These are phyloP conservation scores for Oreohelix idahoensis DNA, from an alignment of 1,140 invertebrate genomes.

Conservation along the genomic window DNA sequence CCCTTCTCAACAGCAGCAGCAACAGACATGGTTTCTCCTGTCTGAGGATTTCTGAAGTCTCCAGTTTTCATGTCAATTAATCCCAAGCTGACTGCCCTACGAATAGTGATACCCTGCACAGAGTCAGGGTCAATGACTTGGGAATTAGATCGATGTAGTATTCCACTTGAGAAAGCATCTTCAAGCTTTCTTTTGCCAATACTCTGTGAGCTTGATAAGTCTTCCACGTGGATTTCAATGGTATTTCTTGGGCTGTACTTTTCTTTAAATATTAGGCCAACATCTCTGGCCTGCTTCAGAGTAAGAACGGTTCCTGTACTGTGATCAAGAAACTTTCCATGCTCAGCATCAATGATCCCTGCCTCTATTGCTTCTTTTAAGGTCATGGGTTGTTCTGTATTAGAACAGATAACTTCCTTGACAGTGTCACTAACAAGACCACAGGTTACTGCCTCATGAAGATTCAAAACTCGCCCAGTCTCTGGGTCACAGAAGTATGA, in stretches of 20 bases:
- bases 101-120: slow-evolving; percentile 63
- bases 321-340: slow-evolving; percentile 74
- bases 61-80: slow-evolving; percentile 82
- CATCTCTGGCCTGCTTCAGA: slow-evolving; percentile 54
- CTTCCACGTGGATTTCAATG: slow-evolving; percentile 66
- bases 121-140: slow-evolving; percentile 69
- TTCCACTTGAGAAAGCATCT: slow-evolving; percentile 64
- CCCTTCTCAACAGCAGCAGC: slow-evolving; percentile 82
- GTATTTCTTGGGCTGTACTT: slow-evolving; percentile 51
- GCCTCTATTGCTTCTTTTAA: slow-evolving; percentile 78
- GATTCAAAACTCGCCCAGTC: slow-evolving; percentile 69
- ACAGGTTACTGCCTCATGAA: slow-evolving; percentile 79
- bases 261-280: slow-evolving; percentile 57
- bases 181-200: slow-evolving; percentile 57
- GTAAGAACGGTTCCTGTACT: slow-evolving; percentile 47
- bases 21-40: slow-evolving; percentile 84
- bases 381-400: slow-evolving; percentile 47
- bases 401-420: slow-evolving; percentile 57
- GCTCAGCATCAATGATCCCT: slow-evolving; percentile 83
- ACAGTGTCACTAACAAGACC: slow-evolving; percentile 68
- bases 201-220: slow-evolving; percentile 57
- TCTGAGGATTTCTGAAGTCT: slow-evolving; percentile 85
- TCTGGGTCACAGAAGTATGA: slow-evolving; percentile 81
- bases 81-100: slow-evolving; percentile 64
- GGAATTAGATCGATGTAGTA: slow-evolving; percentile 64